phyloP scores from a whole-genome alignment of 2,888 invertebrate genomes.

The Ormyrus nitidulus region DNA sequence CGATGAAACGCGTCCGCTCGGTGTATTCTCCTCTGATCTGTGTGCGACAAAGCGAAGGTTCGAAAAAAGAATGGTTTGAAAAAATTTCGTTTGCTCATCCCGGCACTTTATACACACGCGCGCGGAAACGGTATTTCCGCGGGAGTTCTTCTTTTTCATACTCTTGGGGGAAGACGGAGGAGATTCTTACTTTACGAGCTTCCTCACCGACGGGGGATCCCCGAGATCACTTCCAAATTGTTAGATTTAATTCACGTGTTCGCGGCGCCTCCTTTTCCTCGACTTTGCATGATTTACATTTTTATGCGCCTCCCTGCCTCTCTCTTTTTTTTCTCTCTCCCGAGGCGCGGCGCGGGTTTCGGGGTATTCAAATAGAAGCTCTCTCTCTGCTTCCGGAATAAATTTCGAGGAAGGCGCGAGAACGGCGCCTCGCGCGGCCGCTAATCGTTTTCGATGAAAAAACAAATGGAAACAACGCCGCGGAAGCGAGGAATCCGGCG shows the following conservation, averaged over 20 bases:
- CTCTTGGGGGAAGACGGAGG: slow-evolving; percentile 25
- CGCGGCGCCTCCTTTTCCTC: neutral
- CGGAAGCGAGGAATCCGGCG: slow-evolving; percentile 27
- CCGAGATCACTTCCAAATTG: slow-evolving; percentile 55
- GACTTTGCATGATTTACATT: slow-evolving; percentile 25
- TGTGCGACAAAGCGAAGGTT: no score
- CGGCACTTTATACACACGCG: neutral
- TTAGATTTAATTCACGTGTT: slow-evolving; percentile 54
- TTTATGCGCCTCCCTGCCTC: neutral
- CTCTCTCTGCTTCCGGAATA: neutral
- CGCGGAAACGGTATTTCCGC: slow-evolving; percentile 45
- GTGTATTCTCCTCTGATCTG: no score
- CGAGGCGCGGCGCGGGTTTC: no score
- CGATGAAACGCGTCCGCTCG: no score
- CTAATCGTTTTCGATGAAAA: no score
- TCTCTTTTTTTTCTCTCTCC: no score
- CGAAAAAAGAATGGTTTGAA: no score
- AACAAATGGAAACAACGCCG: neutral
- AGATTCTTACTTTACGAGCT: slow-evolving; percentile 55
- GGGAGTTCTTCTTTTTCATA: slow-evolving; percentile 36
- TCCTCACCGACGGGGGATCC: slow-evolving; percentile 2
- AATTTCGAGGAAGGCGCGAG: neutral
- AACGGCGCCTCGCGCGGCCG: neutral
- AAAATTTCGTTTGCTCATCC: neutral
- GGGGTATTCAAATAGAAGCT: no score